These are phyloP conservation scores for Athalia rosae DNA, from an alignment of 2,888 invertebrate species.

Conservation along the genomic window DNA sequence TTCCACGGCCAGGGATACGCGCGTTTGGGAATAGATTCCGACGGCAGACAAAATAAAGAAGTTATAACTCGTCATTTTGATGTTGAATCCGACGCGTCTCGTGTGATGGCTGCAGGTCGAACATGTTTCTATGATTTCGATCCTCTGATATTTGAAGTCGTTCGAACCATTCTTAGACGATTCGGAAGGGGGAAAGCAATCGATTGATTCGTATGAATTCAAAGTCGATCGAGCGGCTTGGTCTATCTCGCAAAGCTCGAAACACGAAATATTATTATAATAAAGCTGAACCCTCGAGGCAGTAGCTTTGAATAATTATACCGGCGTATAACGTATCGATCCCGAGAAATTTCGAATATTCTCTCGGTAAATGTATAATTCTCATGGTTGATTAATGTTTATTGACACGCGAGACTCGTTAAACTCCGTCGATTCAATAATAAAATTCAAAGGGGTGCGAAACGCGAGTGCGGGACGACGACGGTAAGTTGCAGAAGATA, in stretches of 20 bases:
- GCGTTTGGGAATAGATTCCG: constrained; percentile 24
- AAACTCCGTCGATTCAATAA: constrained; percentile 17
- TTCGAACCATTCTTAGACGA: not conserved
- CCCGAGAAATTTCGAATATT: too few species aligned
- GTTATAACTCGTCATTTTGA: constrained; percentile 20
- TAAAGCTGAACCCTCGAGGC: too few species aligned
- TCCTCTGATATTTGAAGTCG: not conserved
- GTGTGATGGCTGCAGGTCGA: not conserved
- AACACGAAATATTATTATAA: too few species aligned
- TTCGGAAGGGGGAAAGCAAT: not conserved
- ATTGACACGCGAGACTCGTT: constrained; percentile 26
- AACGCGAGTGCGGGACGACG: not conserved
- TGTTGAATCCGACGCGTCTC: constrained; percentile 11
- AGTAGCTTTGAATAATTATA: too few species aligned
- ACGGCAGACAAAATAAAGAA: not conserved
- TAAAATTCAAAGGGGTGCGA: constrained; percentile 7
- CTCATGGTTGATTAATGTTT: constrained; percentile 8
- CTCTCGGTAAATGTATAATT: not conserved
- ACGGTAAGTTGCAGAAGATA: constrained; percentile 10
- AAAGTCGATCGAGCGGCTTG: too few species aligned
- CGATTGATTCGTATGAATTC: too few species aligned
- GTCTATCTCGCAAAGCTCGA: too few species aligned
- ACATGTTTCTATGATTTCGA: not conserved
- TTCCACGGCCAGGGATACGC: constrained; percentile 35
- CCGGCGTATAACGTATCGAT: too few species aligned